These are phyloP conservation scores for Karalla daura DNA, from an alignment of 2,797 vertebrate genomes.

Conservation along the genomic window DNA sequence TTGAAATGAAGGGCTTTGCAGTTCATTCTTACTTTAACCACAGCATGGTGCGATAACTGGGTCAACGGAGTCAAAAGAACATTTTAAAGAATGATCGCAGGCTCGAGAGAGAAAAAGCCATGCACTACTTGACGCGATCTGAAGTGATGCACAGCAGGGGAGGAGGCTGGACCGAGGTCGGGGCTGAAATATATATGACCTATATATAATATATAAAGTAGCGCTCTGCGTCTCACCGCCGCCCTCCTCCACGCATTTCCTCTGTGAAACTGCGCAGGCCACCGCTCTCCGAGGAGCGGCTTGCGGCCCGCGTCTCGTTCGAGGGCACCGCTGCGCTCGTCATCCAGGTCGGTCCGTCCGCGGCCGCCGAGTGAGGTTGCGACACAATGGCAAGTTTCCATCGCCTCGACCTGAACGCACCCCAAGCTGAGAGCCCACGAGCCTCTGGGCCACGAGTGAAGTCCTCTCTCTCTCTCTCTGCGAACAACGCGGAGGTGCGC, in stretches of 20 bases:
- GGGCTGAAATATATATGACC: neutral
- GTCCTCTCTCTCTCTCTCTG: no score
- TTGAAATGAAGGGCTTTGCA: no score
- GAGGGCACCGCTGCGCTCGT: neutral
- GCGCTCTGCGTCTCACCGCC: neutral
- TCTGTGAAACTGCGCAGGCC: constrained; percentile 32
- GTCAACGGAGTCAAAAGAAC: neutral
- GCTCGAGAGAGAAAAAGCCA: no score
- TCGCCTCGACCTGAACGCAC: neutral
- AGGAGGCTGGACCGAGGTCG: neutral
- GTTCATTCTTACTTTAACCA: no score
- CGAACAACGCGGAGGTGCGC: no score
- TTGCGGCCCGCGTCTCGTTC: constrained; percentile 5
- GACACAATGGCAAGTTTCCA: neutral
- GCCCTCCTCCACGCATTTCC: constrained; percentile 24
- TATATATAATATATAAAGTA: no score
- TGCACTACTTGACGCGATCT: no score
- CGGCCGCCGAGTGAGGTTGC: neutral
- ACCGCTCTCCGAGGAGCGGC: constrained; percentile 4
- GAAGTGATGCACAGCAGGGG: no score
- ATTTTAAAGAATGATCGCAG: neutral
- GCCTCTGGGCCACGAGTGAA: no score
- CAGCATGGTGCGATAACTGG: no score
- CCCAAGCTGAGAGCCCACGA: neutral
- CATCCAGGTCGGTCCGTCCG: constrained; percentile 1